These are phyloP conservation scores for Drosophila jambulina DNA, from an alignment of 1,140 invertebrate genomes.

Conservation along the genomic window DNA sequence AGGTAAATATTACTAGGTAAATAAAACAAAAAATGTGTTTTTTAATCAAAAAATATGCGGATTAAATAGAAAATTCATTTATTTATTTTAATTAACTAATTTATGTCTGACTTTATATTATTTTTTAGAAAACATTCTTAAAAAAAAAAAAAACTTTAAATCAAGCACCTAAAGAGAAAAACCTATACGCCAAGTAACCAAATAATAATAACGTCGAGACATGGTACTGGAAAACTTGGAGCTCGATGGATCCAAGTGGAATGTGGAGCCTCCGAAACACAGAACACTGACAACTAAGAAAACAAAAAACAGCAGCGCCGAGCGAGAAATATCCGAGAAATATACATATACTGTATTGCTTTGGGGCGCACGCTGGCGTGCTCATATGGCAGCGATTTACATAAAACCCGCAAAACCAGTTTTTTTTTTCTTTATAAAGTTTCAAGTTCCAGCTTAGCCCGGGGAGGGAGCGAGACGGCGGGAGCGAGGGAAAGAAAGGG, in stretches of 20 bases:
- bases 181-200: background rate
- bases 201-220: slow-evolving; percentile 19
- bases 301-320: slow-evolving; percentile 44
- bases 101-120: background rate
- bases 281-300: slow-evolving; percentile 30
- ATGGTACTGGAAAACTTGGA: slow-evolving; percentile 21
- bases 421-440: slow-evolving; percentile 54
- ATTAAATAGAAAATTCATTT: background rate
- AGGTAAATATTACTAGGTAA: background rate
- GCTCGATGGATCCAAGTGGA: slow-evolving; percentile 28
- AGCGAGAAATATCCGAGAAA: slow-evolving; percentile 46
- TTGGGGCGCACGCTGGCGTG: slow-evolving; percentile 43
- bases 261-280: slow-evolving; percentile 30
- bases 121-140: background rate
- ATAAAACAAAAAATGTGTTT: background rate
- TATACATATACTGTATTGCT: slow-evolving; percentile 34
- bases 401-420: slow-evolving; percentile 81
- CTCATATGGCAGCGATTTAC: slow-evolving; percentile 78
- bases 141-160: background rate
- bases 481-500: background rate
- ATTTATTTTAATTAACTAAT: background rate
- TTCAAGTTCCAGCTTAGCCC: slow-evolving; percentile 42
- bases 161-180: background rate
- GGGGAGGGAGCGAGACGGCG: slow-evolving; percentile 12
- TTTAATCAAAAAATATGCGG: background rate